phyloP scores from a whole-genome alignment of 2,797 vertebrate species.

The Oceanodroma leucorhoa region DNA sequence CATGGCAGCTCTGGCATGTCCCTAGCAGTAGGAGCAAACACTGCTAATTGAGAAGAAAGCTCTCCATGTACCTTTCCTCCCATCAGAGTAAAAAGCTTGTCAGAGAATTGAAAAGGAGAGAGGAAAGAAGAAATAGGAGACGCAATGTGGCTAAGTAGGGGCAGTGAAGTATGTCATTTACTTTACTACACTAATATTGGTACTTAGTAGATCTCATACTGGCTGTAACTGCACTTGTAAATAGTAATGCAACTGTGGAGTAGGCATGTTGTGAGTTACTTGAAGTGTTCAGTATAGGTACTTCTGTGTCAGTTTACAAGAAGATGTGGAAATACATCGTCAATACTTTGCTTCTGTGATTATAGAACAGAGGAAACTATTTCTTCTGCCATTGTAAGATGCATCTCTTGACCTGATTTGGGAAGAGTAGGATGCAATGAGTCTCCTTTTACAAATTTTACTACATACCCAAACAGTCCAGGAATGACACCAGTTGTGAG shows the following conservation, averaged over 20 bases:
- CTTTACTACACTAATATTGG: not conserved
- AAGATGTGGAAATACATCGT: rapidly evolving
- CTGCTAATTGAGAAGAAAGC: not conserved
- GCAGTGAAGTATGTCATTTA: not conserved
- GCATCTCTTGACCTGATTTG: not conserved
- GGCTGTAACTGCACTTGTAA: not conserved
- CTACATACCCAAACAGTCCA: not conserved
- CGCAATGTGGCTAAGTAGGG: rapidly evolving
- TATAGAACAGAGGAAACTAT: not conserved
- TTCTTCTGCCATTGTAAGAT: not conserved
- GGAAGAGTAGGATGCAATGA: not conserved
- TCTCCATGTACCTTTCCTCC: not conserved
- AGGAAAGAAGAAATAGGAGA: not conserved
- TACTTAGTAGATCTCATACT: not conserved
- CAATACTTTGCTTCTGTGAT: not conserved
- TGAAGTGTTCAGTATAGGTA: not conserved
- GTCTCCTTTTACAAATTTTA: not conserved
- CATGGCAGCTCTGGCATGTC: not conserved
- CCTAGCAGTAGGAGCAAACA: not conserved
- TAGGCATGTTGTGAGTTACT: not conserved
- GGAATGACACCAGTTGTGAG: not conserved
- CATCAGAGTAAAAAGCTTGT: not conserved
- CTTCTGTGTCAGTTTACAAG: not conserved
- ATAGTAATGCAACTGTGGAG: not conserved
- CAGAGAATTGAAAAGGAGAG: not conserved